Base-by-base conservation (phyloP, 1,140 invertebrate genomes). In the Trypoxylus dichotomus region DNA sequence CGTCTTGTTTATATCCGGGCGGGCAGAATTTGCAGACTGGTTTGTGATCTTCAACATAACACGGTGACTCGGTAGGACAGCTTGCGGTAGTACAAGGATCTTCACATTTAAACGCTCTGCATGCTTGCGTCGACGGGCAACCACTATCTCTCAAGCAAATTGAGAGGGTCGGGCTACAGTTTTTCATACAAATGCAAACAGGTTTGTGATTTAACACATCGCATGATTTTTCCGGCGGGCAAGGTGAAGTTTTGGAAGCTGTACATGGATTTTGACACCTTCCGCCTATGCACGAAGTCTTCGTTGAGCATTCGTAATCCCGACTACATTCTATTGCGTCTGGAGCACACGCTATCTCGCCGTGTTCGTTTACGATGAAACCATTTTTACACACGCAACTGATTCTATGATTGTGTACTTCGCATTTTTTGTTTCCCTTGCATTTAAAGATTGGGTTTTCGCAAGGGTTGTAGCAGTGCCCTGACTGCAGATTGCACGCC, bases 11-110 rank as follows among this genome's bases (percentile, higher is more conserved):
- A 91, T 94, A 96, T 90, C 95, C 95, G 87, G 90, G 90, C 84
- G 95, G 95, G 91, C 95, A 97, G 91, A 96, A 96, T 91, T 96
- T 95, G 93, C 95, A 96, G 86, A 95, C 92, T 80, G 95, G 93
- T 89, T 93, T 94, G 90, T 96, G 95, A 88, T 96, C 94, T 91
- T 96, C 94, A 82, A 96, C 95, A 89, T 92, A 94, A 89, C 95
- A 97, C 83, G 94, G 94, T 76, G 93, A 92, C 85, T 94, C 93
- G 82, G 91, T 89, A 81, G 94, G 91, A 87, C 95, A 96, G 83
- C 89, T 90, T 83, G 92, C 91, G 82, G 92, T 92, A 79, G 90
- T 90, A 88, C 96, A 97, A 78, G 96, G 96, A 88, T 97, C 93
- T 89, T 94, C 91, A 87, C 96, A 97, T 88, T 94, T 92, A 87